Conservation (phyloP, 2,797 vertebrate genomes). For the Peromyscus nudipes region DNA sequence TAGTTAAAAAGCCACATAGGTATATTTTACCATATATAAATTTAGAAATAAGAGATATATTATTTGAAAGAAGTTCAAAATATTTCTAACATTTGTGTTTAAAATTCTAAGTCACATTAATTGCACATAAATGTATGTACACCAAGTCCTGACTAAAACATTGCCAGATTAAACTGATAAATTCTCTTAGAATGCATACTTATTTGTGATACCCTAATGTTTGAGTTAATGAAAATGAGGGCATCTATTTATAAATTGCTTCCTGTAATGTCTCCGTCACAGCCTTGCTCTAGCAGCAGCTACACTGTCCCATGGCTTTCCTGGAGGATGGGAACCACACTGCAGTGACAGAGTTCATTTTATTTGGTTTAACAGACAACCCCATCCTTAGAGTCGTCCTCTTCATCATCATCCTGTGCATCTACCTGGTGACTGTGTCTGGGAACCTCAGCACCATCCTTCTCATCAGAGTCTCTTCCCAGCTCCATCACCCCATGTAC, state of each 20-base stretch:
- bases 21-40: background rate
- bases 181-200: background rate
- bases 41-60: background rate
- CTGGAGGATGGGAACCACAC: slow-evolving; percentile 7
- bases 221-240: background rate
- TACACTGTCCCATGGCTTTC: background rate
- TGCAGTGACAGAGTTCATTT: slow-evolving; percentile 55
- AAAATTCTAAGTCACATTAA: background rate
- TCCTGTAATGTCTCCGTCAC: background rate
- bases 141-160: background rate
- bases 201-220: background rate
- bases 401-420: slow-evolving; percentile 46
- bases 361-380: slow-evolving; percentile 69
- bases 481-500: slow-evolving; percentile 81
- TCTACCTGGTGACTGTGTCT: slow-evolving; percentile 74
- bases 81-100: background rate
- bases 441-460: slow-evolving; percentile 72
- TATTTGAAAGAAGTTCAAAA: background rate
- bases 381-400: slow-evolving; percentile 57
- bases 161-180: background rate
- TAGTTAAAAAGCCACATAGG: background rate
- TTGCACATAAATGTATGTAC: background rate
- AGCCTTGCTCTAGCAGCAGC: background rate
- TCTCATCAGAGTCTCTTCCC: slow-evolving; percentile 72
- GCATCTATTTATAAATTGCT: background rate